Percentiles rank a stretch among this genome's conserved stretches.
These are phyloP conservation scores for Riparia riparia DNA, from an alignment of 2,113 vertebrate genomes.

Conservation along the genomic window DNA sequence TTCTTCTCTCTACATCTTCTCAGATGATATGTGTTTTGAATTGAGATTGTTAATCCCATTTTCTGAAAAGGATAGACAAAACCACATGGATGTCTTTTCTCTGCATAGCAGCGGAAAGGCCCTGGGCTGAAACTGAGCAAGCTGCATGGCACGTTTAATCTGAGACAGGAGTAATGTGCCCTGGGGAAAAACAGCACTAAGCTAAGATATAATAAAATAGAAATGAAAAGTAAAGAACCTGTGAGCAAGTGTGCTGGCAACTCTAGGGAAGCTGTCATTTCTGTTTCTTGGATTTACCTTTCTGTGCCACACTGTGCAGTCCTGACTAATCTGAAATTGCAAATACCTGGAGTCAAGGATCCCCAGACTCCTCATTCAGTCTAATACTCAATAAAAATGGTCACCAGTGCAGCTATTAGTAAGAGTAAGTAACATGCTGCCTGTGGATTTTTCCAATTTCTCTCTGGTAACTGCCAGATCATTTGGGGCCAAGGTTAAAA, in stretches of 20 bases:
- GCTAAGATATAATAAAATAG: not conserved
- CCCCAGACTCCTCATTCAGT: not conserved
- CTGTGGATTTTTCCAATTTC: slow-evolving; percentile 38
- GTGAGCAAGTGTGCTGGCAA: not conserved
- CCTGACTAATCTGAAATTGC: not conserved
- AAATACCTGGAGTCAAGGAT: not conserved
- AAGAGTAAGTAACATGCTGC: slow-evolving; percentile 4
- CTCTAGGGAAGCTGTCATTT: not conserved
- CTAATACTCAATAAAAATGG: slow-evolving; percentile 35
- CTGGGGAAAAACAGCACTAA: not conserved
- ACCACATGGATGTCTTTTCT: accelerated
- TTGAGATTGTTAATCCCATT: not conserved
- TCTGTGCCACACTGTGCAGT: not conserved
- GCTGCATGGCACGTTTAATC: not conserved
- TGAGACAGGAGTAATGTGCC: not conserved
- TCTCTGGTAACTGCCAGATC: slow-evolving; percentile 31
- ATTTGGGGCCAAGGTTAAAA: no score
- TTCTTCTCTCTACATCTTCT: not conserved
- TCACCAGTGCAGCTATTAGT: slow-evolving; percentile 13
- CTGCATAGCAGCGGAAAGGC: not conserved
- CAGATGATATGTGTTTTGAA: not conserved
- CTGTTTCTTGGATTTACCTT: slow-evolving; percentile 18
- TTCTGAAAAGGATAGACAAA: not conserved
- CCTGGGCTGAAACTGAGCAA: not conserved
- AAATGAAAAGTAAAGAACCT: not conserved